Percentiles rank a stretch among this genome's conserved stretches.
phyloP scores from a whole-genome alignment of 2,888 invertebrate genomes.

The Myathropa florea region DNA sequence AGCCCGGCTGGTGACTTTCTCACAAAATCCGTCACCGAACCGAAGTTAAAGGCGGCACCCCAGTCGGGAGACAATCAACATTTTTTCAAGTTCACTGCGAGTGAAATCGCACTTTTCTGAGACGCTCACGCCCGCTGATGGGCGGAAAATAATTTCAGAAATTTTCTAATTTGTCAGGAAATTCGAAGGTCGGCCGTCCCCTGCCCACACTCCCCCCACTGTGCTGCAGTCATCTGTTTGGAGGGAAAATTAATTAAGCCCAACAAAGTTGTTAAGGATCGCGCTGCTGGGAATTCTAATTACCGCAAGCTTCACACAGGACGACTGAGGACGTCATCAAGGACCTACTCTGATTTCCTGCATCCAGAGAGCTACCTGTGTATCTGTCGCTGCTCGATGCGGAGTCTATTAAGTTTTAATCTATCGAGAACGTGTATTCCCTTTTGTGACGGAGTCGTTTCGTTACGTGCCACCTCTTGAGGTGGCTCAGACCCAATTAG shows the following conservation, averaged over 20 bases:
- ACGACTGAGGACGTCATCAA: neutral
- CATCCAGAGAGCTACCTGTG: neutral
- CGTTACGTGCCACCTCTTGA: neutral
- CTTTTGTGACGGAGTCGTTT: no score
- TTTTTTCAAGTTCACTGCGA: neutral
- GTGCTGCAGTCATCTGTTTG: neutral
- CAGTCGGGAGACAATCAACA: neutral
- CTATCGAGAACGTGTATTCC: neutral
- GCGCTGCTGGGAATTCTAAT: neutral
- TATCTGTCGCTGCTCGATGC: neutral
- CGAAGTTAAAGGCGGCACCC: neutral
- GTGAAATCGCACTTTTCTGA: neutral
- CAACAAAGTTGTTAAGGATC: neutral
- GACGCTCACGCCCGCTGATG: neutral
- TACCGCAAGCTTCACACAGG: neutral
- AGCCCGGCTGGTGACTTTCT: neutral
- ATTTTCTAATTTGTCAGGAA: slow-evolving; percentile 3
- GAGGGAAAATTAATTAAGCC: neutral
- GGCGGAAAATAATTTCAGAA: neutral
- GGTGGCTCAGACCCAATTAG: neutral
- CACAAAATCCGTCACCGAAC: neutral
- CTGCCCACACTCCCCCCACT: neutral
- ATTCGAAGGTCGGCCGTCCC: neutral
- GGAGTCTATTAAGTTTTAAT: neutral
- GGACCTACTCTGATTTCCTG: neutral